Conservation (phyloP, 2,113 vertebrate species). For the Pterocles gutturalis region DNA sequence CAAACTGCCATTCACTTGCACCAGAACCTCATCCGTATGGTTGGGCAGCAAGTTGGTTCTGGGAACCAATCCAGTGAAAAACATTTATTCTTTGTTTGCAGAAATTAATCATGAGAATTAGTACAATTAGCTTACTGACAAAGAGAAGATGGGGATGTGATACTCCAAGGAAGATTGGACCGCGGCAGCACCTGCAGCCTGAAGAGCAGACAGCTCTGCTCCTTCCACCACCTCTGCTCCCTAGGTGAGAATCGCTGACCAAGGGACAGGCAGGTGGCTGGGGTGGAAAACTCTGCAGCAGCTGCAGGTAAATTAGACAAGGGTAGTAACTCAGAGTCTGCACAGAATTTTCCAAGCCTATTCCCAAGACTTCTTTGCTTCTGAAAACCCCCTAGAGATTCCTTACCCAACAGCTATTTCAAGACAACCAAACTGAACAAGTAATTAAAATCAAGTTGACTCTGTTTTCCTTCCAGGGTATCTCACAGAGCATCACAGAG, state of each 20-base stretch:
- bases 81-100: not conserved
- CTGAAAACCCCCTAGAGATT: not conserved
- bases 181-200: not conserved
- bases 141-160: not conserved
- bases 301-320: not conserved
- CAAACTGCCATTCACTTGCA: not conserved
- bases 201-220: not conserved
- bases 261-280: not conserved
- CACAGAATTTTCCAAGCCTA: not conserved
- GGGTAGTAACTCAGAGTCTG: not conserved
- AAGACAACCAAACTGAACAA: not conserved
- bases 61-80: not conserved
- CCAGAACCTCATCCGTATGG: not conserved
- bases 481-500: not conserved
- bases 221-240: not conserved
- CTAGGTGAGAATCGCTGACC: not conserved
- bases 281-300: not conserved
- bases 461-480: not conserved
- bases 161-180: not conserved
- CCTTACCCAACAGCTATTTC: not conserved
- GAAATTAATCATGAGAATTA: not conserved
- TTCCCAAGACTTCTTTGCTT: not conserved
- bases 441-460: not conserved
- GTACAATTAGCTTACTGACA: not conserved
- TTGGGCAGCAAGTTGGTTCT: not conserved